phyloP scores from a whole-genome alignment of 2,113 vertebrate genomes.

The Climacteris rufus region DNA sequence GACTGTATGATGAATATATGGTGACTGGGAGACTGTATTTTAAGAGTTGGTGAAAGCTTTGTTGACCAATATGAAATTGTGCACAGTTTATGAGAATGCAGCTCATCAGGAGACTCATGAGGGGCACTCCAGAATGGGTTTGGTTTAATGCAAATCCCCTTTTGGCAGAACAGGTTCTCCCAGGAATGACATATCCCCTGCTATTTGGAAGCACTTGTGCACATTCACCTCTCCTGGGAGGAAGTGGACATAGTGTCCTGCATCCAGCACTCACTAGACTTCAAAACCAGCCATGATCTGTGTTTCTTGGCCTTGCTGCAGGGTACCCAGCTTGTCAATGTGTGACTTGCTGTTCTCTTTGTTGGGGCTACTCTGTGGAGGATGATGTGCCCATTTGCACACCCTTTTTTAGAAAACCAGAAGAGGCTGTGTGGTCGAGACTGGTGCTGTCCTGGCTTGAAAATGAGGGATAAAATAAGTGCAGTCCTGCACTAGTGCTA shows the following conservation, averaged over 20 bases:
- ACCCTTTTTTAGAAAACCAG: background rate
- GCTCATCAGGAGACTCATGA: background rate
- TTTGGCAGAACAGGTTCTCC: background rate
- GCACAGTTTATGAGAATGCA: background rate
- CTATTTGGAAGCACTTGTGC: background rate
- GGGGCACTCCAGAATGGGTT: background rate
- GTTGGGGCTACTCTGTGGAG: background rate
- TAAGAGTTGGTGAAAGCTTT: background rate
- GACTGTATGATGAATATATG: background rate
- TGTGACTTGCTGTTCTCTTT: background rate
- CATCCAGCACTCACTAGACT: background rate
- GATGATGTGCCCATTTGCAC: background rate
- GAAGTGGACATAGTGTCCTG: background rate
- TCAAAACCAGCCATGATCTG: background rate
- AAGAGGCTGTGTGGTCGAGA: background rate
- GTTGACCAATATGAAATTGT: background rate
- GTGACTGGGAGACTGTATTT: background rate
- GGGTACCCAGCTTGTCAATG: background rate
- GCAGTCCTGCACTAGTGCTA: background rate
- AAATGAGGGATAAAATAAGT: background rate
- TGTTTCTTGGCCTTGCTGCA: background rate
- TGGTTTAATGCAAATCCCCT: background rate
- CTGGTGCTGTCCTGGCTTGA: background rate
- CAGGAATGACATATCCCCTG: rapidly evolving
- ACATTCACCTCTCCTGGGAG: rapidly evolving